A percentile compares a stretch with the other conserved stretches of the same genome.
phyloP scores from a whole-genome alignment of 1,140 invertebrate species.

The Drosophila lacertosa region DNA sequence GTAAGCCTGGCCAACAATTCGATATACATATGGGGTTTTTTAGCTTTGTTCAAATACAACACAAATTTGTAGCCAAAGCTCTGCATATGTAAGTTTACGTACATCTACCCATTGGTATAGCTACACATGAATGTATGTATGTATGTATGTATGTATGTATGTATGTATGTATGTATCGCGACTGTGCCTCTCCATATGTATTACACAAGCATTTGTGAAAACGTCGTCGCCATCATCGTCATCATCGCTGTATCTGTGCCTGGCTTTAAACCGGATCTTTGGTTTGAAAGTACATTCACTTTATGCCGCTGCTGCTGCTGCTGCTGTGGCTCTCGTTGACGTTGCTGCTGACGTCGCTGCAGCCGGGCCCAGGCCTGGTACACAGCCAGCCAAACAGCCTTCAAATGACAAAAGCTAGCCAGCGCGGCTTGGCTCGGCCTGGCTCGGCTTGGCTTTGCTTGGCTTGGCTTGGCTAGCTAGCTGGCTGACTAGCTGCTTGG shows the following conservation, averaged over 20 bases:
- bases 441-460: conserved; percentile 12
- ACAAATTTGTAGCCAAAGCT: conserved; percentile 59
- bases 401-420: conserved; percentile 70
- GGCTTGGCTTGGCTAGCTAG: conserved; percentile 12
- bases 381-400: conserved; percentile 78
- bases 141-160: background rate
- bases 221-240: conserved; percentile 61
- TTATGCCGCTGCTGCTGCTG: conserved; percentile 55
- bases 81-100: conserved; percentile 26
- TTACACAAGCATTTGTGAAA: conserved; percentile 82
- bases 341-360: conserved; percentile 35
- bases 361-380: conserved; percentile 42
- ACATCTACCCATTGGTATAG: no score
- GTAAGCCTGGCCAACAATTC: conserved; percentile 43
- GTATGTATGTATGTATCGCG: conserved; percentile 18
- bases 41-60: conserved; percentile 47
- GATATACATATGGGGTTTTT: conserved; percentile 48
- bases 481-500: no score
- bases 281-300: conserved; percentile 82
- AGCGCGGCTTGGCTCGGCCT: conserved; percentile 17
- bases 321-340: conserved; percentile 4
- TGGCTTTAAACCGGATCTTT: conserved; percentile 80
- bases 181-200: conserved; percentile 58
- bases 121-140: background rate
- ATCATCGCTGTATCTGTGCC: conserved; percentile 70